Evolutionary conservation across 92 coral and sea anemone genomes (phyloP), one percentile per base, ranked within the genome.

Genomic region (Bergia puertoricense): DNA sequence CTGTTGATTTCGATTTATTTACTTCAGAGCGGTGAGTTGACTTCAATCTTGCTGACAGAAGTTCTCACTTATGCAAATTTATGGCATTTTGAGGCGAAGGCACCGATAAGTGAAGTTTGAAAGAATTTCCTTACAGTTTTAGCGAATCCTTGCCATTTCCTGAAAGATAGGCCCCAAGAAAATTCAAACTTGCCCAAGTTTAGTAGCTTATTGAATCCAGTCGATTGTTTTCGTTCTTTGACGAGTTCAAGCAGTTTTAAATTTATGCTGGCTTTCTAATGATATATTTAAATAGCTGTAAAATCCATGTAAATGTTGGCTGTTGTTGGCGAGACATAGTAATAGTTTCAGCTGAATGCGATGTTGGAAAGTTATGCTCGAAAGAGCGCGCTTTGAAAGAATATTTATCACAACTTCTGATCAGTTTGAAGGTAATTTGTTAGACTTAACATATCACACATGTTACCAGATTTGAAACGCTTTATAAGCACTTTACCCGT

Each of bases 241-340:
- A 67, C 93, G 94, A 95, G 89, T 95, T 95, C 94, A 90, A 95
- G 93, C 98, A 93, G 98, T 95, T 95, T 88, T 90, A 95, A 95
- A 95, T 95, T 94, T 95, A 95, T 95, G 92, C 98, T 92, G 88
- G 89, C 89, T 90, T 81, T 91, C 89, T 95, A 95, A 85, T 95
- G 98, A 93, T 95, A 93, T 95, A 95, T 95, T 95, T 95, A 95
- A 95, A 95, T 95, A 95, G 98, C 98, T 95, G 98, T 93, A 89
- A 95, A 95, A 95, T 93, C 98, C 96, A 93, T 95, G 98, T 95
- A 90, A 93, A 93, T 95, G 96, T 94, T 91, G 92, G 95, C 89
- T 91, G 94, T 92, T 94, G 94, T 94, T 94, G 92, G 93, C 77
- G 80, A 80, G 79, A 75, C 86, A 82, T 85, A 62, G 94, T 91